phyloP scores from a whole-genome alignment of 2,888 invertebrate genomes.

The Choristoneura rosaceana region DNA sequence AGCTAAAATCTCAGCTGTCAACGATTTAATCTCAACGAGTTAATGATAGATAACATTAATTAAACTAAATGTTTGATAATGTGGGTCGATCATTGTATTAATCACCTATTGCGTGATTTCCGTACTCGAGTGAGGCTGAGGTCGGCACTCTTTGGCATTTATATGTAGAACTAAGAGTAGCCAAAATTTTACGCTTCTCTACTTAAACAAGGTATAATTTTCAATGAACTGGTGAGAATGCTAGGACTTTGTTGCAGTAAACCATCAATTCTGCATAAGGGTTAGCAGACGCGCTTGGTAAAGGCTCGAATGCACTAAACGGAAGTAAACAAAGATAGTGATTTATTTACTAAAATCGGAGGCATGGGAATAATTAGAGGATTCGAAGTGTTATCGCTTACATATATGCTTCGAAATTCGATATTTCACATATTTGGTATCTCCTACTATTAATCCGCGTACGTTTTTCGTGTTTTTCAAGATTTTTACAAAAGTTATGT shows the following conservation, averaged over 20 bases:
- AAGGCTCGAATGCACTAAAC: background rate
- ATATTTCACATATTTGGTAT: no score
- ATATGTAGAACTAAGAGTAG: background rate
- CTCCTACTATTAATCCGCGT: no score
- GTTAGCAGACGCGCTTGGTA: slow-evolving; percentile 5
- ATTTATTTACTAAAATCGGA: no score
- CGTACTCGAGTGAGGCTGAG: slow-evolving; percentile 42
- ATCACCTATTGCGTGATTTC: slow-evolving; percentile 43
- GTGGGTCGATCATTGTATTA: slow-evolving; percentile 38
- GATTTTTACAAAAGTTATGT: no score
- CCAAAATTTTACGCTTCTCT: background rate
- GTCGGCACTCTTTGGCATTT: slow-evolving; percentile 47
- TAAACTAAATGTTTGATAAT: slow-evolving; percentile 42
- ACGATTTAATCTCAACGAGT: slow-evolving; percentile 32
- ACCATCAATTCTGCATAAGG: slow-evolving; percentile 9
- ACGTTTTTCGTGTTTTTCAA: no score
- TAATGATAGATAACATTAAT: slow-evolving; percentile 38
- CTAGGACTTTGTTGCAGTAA: background rate
- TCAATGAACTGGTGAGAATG: background rate
- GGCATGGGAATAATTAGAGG: no score
- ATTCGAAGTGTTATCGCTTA: no score
- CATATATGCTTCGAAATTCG: no score
- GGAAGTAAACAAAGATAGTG: background rate
- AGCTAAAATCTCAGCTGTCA: slow-evolving; percentile 21
- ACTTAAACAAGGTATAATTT: background rate